Evolutionary conservation across 2,113 vertebrate species (phyloP), one percentile per base, ranked within the genome.

Genomic region (Megaptera novaeangliae): DNA sequence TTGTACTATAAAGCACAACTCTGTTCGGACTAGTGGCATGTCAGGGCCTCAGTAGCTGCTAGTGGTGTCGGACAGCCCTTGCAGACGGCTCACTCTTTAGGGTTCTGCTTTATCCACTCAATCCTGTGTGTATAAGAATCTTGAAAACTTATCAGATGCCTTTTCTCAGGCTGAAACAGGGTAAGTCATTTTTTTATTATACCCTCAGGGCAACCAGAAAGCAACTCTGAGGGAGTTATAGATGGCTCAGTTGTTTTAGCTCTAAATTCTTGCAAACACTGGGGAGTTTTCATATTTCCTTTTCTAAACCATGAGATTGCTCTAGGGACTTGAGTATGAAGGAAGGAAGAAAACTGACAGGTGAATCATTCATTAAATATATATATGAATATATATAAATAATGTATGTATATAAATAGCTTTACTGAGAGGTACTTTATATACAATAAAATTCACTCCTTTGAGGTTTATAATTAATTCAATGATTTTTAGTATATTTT

Each of bases 211-310:
- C 5, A 85, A 83, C n/a, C 57, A 84, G 55, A 88, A 92, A 84
- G 34, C 36, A 71, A 23, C 59, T 92, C 69, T 86, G n/a, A n/a
- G 87, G 57, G 71, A 82, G 14, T 87, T 75, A 36, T 39, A 88
- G 52, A 88, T 44, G 80, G 57, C 46, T 94, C 52, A 66, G 52
- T 75, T 95, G 75, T 69, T 96, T 96, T 61, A 88, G 49, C 36
- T 94, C 23, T 69, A 64, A 94, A 88, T 88, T 91, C 81, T 90
- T 93, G 64, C 20, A 88, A 96, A 94, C 59, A 59, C 49, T 75
- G 69, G 31, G 44, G 23, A 49, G 34, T 82, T 91, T 96, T 82
- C 8, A 39, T 69, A 34, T 66, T 94, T 95, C 39, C 11, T 83
- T 86, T 77, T 55, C 36, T 18, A 36, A 55, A 41, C n/a, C 18